Base-by-base conservation (phyloP, 2,888 invertebrate genomes). In the Leptura quadrifasciata region DNA sequence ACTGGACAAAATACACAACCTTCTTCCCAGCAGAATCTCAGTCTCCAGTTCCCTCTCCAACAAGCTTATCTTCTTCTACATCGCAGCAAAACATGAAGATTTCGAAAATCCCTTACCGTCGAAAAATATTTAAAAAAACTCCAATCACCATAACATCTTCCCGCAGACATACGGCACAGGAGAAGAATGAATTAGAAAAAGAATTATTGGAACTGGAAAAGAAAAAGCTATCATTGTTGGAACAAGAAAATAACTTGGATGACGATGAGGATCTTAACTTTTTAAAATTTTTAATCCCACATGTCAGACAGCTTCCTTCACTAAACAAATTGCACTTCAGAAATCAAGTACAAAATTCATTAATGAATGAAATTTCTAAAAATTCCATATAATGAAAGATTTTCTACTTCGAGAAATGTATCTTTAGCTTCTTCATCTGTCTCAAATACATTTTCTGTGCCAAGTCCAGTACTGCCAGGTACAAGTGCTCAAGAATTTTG, bases 221-320 rank as follows among this genome's bases (percentile, higher is more conserved):
- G 58, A 71, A 71, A 35, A 75, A 75, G 18, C 52, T 75, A 55
- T 58, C 58, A 10, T 65, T 75, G 18, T 71, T 71, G 65, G 61
- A 65, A 71, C 65, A 75, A 72, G 21, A 52, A 15, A 35, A 64
- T 55, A 1, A 9, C 10, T 6, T 35, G 9, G 70, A 64, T 20
- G 75, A 75, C n/a, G 69, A 75, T 55, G 75, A 75, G 58, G 75
- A 75, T 64, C 39, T 67, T 31, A 54, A 31, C 58, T 75, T 72
- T 67, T 75, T 75, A 18, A 58, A 75, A 65, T 75, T 72, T 10
- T 65, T 65, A 31, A 60, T 75, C 58, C 61, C 75, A 27, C 71
- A 75, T 55, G 75, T 75, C 10, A 65, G 57, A 55, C 65, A 52
- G 24, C 67, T 75, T 75, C 64, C 75, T 8, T 39, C 71, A 27